Evolutionary conservation across 2,888 invertebrate genomes (phyloP), one percentile per base, ranked within the genome.

Genomic region (Schizaphis graminum): DNA sequence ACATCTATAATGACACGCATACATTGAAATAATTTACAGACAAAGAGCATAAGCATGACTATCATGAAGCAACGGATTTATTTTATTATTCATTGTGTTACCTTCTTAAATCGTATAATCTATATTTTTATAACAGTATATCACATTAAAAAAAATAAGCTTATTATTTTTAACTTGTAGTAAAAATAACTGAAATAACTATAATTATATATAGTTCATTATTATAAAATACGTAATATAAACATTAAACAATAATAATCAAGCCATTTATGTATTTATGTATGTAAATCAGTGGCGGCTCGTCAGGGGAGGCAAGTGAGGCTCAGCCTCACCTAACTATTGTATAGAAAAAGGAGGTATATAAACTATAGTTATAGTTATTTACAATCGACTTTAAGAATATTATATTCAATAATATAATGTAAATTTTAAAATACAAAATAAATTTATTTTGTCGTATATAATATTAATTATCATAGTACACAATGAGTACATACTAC

Each of bases 151-250:
- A 67, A 61, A 67, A 26, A 57, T 8, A 57, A 3, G 28, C 28
- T n/a, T n/a, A n/a, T 67, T 13, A 28, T n/a, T 67, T 1, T n/a
- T 13, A 67, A 11, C 61, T 28, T n/a, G n/a, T 67, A 13, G n/a
- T 67, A 67, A 67, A 67, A 67, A n/a, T 67, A 67, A 67, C n/a
- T 67, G n/a, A 13, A 67, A n/a, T n/a, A 67, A 67, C 61, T 67
- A 13, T 67, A 61, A 61, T 28, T 61, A 28, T 56, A 56, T 57
- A 57, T 57, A 57, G 26, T 57, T 57, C 7, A 57, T 57, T 57
- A 57, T 53, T 53, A 53, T 53, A 57, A 26, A 57, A 13, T 16
- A 67, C 67, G 67, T 16, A 67, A n/a, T 3, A n/a, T n/a, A 11
- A 61, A 67, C n/a, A 67, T n/a, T 16, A 16, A 67, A 67, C 16